phyloP scores from a whole-genome alignment of 2,797 vertebrate species.

The Coreius guichenoti region DNA sequence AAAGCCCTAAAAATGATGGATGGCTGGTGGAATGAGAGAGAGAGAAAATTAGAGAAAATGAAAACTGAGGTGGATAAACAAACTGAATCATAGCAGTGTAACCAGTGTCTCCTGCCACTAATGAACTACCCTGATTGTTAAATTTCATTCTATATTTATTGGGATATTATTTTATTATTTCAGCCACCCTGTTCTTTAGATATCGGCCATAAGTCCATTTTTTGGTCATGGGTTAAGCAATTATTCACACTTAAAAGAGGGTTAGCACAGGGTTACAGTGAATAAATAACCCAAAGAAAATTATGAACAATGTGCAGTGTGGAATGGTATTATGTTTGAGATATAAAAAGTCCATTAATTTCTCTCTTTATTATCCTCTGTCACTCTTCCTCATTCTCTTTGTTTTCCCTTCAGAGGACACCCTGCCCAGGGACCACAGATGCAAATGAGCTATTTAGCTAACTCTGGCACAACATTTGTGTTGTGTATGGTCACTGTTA shows the following conservation, averaged over 20 bases:
- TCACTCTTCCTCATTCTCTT: neutral
- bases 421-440: too few species aligned
- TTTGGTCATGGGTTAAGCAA: neutral
- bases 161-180: neutral
- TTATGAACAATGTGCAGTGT: neutral
- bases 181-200: neutral
- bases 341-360: neutral
- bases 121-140: neutral
- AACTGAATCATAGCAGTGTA: conserved; percentile 3
- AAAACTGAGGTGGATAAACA: neutral
- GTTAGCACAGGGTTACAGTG: neutral
- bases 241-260: neutral
- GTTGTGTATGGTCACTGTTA: too few species aligned
- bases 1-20: neutral
- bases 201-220: neutral
- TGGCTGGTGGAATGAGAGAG: conserved; percentile 2
- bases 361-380: neutral
- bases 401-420: neutral
- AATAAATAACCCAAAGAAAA: neutral
- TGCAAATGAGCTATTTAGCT: too few species aligned
- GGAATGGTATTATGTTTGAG: neutral
- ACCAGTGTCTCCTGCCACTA: conserved; percentile 22
- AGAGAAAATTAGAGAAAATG: conserved; percentile 2
- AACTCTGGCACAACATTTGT: too few species aligned
- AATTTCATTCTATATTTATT: neutral